phyloP scores from a whole-genome alignment of 1,140 invertebrate species.

The Heliconius hermathena region DNA sequence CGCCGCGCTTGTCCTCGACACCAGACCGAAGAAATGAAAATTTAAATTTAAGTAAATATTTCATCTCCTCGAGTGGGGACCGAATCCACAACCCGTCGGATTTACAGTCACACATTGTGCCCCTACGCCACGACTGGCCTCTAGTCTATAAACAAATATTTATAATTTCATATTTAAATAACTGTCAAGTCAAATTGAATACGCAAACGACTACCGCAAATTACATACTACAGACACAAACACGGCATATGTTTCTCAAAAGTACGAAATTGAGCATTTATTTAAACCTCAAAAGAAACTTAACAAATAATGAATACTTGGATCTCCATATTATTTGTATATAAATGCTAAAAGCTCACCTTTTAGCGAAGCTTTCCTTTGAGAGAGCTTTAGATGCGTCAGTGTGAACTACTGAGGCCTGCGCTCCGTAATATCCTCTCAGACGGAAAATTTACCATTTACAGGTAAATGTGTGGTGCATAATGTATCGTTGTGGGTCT shows the following conservation, averaged over 20 bases:
- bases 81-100: too few species aligned
- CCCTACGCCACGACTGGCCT: too few species aligned
- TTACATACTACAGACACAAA: not conserved
- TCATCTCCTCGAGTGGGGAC: too few species aligned
- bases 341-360: not conserved
- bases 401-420: not conserved
- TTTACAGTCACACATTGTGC: too few species aligned
- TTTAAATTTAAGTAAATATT: too few species aligned
- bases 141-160: too few species aligned
- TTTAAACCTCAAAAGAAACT: not conserved
- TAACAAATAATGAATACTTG: slow-evolving; percentile 6
- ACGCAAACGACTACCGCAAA: too few species aligned
- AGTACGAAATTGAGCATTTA: not conserved
- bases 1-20: too few species aligned
- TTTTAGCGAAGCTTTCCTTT: not conserved
- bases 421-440: not conserved
- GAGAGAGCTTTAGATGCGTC: not conserved
- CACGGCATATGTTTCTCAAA: not conserved
- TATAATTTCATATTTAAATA: too few species aligned
- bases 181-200: not conserved
- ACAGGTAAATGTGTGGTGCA: not conserved
- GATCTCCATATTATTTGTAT: not conserved
- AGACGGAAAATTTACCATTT: slow-evolving; percentile 10
- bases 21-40: too few species aligned
- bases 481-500: not conserved